Evolutionary conservation across 2,888 invertebrate genomes (phyloP), one percentile per base, ranked within the genome.

Genomic region (Chloroclysta siterata): DNA sequence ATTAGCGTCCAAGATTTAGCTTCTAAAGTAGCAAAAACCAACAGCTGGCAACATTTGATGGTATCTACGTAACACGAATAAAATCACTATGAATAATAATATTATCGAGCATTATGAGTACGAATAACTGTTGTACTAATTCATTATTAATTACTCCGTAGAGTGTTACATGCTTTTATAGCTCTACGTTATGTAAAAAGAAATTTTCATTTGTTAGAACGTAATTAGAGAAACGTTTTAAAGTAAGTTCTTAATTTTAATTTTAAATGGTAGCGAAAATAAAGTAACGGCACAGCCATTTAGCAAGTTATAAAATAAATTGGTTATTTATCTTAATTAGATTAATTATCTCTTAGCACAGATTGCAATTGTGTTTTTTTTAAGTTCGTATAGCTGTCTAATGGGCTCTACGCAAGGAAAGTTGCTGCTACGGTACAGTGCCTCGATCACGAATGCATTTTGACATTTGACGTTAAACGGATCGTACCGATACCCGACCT

Each of bases 81-180:
- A 77, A 80, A 79, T 79, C 73, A 68, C 76, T 71, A 77, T 81
- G 77, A 82, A 83, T 82, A 80, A 78, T 75, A 80, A 77, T 76
- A 76, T 46, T 76, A 77, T 76, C 73, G 75, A 65, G 69, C 68
- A 74, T 72, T 79, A 77, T 68, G 66, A 74, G 22, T 48, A 48
- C 28, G 14, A 41, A 64, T 65, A 65, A 75, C 73, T 70, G 74
- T 74, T 74, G 65, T 69, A 74, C 70, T 74, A 72, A 76, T 73
- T 77, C 72, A 70, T 72, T 75, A 80, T 75, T 76, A 76, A 77
- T 73, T 73, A 74, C 70, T 71, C 70, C 65, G 50, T 71, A 74
- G 72, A 70, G 48, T 50, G 60, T 61, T 50, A 68, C 63, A 67
- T 60, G 63, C 39, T 36, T 67, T 68, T 65, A 68, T 64, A 50